Evolutionary conservation across 2,797 vertebrate species (phyloP), one percentile per base, ranked within the genome.

Genomic region (Sebastes baramenuke): DNA sequence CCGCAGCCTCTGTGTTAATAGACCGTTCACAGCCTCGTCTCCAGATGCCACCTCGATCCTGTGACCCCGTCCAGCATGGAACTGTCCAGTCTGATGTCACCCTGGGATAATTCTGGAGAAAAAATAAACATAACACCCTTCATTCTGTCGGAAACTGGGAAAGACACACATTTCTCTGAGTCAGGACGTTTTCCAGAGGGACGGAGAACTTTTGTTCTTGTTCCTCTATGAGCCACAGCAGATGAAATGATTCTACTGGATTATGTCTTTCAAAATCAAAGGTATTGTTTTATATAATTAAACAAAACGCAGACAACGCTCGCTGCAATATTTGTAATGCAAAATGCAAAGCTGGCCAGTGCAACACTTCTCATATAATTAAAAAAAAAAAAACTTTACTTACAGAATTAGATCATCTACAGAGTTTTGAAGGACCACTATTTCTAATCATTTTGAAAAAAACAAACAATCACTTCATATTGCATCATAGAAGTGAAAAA

Each of bases 1-100:
- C 83, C 34, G 2, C 46, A 18, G 76, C 74, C 60, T 75, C 56
- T 1, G 32, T 9, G 64, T 76, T 82, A 88, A 89, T 80, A 71
- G 86, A 87, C 79, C 66, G 55, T 75, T 87, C 83, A 75, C 78
- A 75, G 81, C 56, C 71, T 88, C 72, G 72, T 67, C 77, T 82
- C 75, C 83, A 89, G 89, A 85, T 72, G 83, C 81, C 49, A n/a
- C 64, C 32, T 42, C 25, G 12, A 77, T 77, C 78, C 69, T 2
- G 46, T 73, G 82, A 89, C 79, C 83, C 66, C 3, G 16, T 54
- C 67, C 75, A 24, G 58, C 73, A 18, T 67, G 77, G 29, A 52
- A 83, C 69, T 55, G 79, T 87, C 85, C 80, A n/a, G 55, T 67
- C 69, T 82, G 76, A 87, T 85, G 83, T 87, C 82, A 81, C 61